Percentiles rank a stretch among this genome's conserved stretches.
These are phyloP conservation scores for Luperina nickerlii DNA, from an alignment of 2,888 invertebrate species.

Conservation along the genomic window DNA sequence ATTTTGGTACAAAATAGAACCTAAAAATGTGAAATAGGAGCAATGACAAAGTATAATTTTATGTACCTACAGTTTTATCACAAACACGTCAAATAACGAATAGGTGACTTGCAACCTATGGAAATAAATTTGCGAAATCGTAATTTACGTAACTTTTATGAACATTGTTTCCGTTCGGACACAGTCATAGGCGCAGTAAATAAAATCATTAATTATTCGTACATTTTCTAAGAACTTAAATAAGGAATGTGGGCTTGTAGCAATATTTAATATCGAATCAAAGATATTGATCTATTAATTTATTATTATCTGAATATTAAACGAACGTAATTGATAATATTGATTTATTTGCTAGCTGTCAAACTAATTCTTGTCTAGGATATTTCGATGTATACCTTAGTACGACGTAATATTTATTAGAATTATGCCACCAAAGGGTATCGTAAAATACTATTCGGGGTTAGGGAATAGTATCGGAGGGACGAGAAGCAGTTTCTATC, in stretches of 20 bases:
- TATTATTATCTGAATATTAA: constrained; percentile 17
- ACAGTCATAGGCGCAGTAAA: constrained; percentile 4
- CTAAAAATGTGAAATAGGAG: constrained; percentile 37
- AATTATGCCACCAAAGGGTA: not conserved
- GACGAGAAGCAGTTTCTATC: constrained; percentile 10
- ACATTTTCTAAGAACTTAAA: constrained; percentile 20
- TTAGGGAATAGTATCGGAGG: not conserved
- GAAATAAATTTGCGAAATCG: constrained; percentile 29
- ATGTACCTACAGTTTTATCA: constrained; percentile 35
- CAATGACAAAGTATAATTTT: constrained; percentile 40
- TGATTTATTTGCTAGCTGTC: constrained; percentile 13
- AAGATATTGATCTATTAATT: constrained; percentile 20
- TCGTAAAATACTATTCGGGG: not conserved
- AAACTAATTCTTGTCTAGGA: constrained; percentile 7
- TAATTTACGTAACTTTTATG: constrained; percentile 21
- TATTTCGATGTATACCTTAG: constrained; percentile 10
- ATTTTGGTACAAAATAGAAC: constrained; percentile 53
- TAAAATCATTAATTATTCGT: constrained; percentile 25
- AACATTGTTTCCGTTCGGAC: constrained; percentile 22
- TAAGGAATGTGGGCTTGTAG: constrained; percentile 18
- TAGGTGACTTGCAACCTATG: constrained; percentile 22
- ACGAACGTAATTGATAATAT: constrained; percentile 34
- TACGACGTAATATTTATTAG: constrained; percentile 4
- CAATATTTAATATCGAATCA: constrained; percentile 21
- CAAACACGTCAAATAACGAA: constrained; percentile 4